Evolutionary conservation across 2,888 invertebrate genomes (phyloP).

Genomic region (Pemphredon lugubris): DNA sequence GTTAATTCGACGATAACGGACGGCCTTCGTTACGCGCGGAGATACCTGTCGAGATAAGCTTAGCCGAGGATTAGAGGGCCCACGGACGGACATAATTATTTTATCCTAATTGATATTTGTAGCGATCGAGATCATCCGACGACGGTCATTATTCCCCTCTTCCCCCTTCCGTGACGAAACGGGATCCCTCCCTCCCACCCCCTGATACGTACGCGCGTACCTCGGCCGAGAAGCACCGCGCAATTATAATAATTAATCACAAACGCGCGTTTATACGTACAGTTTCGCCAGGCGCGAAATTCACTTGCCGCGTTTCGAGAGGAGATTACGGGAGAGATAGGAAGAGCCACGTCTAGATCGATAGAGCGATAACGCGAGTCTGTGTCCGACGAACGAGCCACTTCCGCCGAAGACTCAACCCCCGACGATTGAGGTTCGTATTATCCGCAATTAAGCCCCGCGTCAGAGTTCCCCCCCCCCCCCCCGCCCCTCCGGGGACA

Average conservation of each 20-base stretch:
- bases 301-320: neutral
- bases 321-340: conserved; percentile 20
- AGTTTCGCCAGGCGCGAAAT: conserved; percentile 6
- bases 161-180: conserved; percentile 1
- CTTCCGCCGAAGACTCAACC: conserved; percentile 41
- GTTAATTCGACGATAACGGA: conserved; percentile 63
- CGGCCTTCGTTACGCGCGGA: conserved; percentile 29
- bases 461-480: conserved; percentile 35
- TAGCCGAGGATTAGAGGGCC: conserved; percentile 24
- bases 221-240: neutral
- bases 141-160: conserved; percentile 29
- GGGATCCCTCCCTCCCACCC: conserved; percentile 6
- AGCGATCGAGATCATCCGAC: conserved; percentile 44
- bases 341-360: conserved; percentile 12
- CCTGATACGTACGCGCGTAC: neutral
- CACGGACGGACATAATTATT: conserved; percentile 35
- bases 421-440: conserved; percentile 27
- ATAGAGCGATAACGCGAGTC: conserved; percentile 17
- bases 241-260: conserved; percentile 34
- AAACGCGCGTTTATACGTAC: conserved; percentile 22
- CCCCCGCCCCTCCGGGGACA: neutral
- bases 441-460: conserved; percentile 56
- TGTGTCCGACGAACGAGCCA: conserved; percentile 34
- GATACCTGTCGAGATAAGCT: conserved; percentile 40
- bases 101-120: conserved; percentile 44